These are phyloP conservation scores for Menidia beryllina DNA, from an alignment of 2,113 vertebrate species.

Conservation along the genomic window DNA sequence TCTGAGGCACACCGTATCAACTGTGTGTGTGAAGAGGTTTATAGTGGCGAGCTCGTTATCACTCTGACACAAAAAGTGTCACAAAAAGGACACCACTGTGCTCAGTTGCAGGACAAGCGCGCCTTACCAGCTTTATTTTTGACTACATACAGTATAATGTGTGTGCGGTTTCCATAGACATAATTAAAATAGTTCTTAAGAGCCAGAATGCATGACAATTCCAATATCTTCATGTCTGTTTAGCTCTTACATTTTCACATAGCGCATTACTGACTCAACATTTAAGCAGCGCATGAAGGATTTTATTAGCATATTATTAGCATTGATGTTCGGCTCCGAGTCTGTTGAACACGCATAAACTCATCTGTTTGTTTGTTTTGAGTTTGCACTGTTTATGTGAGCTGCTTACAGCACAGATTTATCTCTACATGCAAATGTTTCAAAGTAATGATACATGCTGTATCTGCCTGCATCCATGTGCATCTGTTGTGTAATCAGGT, in stretches of 20 bases:
- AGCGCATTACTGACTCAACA: constrained; percentile 12
- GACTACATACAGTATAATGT: neutral
- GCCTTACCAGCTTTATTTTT: constrained; percentile 19
- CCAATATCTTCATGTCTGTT: neutral
- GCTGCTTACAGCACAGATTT: constrained; percentile 6
- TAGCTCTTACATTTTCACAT: constrained; percentile 1
- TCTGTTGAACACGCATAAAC: constrained; percentile 17
- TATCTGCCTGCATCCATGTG: constrained; percentile 13
- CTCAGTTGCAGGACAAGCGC: constrained; percentile 50
- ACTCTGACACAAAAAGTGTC: constrained; percentile 24
- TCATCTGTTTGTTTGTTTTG: neutral
- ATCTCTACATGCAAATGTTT: constrained; percentile 19
- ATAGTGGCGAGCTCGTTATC: constrained; percentile 20
- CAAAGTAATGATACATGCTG: neutral
- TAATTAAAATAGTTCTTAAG: neutral
- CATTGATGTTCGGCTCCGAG: neutral
- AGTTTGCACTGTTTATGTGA: constrained; percentile 10
- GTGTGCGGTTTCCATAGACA: neutral
- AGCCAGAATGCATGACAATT: neutral
- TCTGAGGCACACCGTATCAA: constrained; percentile 31
- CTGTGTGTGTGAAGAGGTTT: constrained; percentile 46
- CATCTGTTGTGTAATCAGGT: constrained; percentile 47
- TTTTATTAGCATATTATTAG: constrained; percentile 14
- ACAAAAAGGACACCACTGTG: constrained; percentile 16
- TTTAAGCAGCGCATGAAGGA: neutral